phyloP scores from a whole-genome alignment of 1,140 invertebrate species.

The Daktulosphaira vitifoliae region DNA sequence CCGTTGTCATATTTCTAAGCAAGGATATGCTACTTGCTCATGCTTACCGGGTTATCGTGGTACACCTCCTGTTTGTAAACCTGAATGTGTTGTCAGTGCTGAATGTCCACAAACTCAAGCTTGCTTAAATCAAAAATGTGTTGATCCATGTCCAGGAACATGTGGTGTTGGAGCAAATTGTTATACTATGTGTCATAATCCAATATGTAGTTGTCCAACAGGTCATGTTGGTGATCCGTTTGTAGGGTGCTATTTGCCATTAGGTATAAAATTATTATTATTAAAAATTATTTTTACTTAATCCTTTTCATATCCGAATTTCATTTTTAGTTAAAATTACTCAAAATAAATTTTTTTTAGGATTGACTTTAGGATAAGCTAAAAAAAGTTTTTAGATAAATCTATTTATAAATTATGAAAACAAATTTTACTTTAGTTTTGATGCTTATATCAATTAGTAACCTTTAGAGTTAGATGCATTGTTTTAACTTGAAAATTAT shows the following conservation, averaged over 20 bases:
- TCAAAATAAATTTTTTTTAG: neutral
- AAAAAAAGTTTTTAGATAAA: too few species aligned
- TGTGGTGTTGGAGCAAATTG: constrained; percentile 67
- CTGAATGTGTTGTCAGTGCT: constrained; percentile 68
- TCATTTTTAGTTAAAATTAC: neutral
- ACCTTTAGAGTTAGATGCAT: too few species aligned
- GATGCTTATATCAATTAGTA: too few species aligned
- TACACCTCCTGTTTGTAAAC: constrained; percentile 66
- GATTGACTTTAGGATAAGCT: too few species aligned
- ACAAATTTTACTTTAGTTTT: too few species aligned
- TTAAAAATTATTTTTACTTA: neutral
- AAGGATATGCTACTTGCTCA: constrained; percentile 66
- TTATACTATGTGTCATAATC: constrained; percentile 69
- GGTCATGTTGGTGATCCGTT: constrained; percentile 72
- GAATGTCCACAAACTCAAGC: constrained; percentile 67
- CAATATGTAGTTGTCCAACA: constrained; percentile 66
- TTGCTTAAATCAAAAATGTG: constrained; percentile 68
- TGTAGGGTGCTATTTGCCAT: constrained; percentile 53
- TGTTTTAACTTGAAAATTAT: neutral
- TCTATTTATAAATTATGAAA: too few species aligned
- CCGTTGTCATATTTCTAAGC: constrained; percentile 58
- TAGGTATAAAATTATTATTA: constrained; percentile 37
- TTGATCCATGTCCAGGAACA: constrained; percentile 65
- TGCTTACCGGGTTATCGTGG: constrained; percentile 71
- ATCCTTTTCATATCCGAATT: neutral